Evolutionary conservation across 2,113 vertebrate genomes (phyloP).

Genomic region (Petroica traversi): DNA sequence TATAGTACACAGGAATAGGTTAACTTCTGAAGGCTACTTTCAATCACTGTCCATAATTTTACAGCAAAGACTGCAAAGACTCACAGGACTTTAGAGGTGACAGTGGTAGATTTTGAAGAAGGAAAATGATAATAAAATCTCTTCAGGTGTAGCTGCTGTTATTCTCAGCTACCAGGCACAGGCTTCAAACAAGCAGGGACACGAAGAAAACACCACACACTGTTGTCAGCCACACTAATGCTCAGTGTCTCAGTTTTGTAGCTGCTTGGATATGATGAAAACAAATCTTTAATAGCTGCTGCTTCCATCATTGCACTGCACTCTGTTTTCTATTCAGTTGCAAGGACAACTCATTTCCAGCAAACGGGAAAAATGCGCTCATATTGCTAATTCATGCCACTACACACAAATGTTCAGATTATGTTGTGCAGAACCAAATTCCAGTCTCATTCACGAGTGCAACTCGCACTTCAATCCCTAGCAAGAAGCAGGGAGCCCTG

Average conservation of each 20-base stretch:
- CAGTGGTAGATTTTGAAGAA: background rate
- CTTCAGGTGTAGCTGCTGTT: background rate
- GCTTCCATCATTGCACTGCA: slow-evolving; percentile 26
- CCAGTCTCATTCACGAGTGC: slow-evolving; percentile 5
- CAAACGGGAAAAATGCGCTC: slow-evolving; percentile 39
- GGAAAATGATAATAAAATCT: background rate
- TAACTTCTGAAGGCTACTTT: background rate
- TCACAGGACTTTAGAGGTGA: background rate
- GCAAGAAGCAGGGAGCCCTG: background rate
- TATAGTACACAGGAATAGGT: accelerated
- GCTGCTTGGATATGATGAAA: slow-evolving; percentile 29
- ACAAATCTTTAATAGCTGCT: slow-evolving; percentile 36
- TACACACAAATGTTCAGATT: slow-evolving; percentile 42
- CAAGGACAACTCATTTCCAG: slow-evolving; percentile 56
- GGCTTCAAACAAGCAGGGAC: background rate
- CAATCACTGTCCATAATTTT: background rate
- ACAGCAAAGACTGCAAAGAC: background rate
- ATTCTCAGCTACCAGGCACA: background rate
- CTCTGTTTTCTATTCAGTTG: slow-evolving; percentile 48
- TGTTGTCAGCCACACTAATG: background rate
- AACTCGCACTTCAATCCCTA: background rate
- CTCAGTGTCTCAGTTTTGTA: background rate
- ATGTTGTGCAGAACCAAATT: slow-evolving; percentile 48
- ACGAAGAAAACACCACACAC: background rate
- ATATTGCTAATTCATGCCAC: slow-evolving; percentile 55